Evolutionary conservation across 1,140 invertebrate genomes (phyloP), one percentile per base, ranked within the genome.

Genomic region (Leptopilina clavipes): DNA sequence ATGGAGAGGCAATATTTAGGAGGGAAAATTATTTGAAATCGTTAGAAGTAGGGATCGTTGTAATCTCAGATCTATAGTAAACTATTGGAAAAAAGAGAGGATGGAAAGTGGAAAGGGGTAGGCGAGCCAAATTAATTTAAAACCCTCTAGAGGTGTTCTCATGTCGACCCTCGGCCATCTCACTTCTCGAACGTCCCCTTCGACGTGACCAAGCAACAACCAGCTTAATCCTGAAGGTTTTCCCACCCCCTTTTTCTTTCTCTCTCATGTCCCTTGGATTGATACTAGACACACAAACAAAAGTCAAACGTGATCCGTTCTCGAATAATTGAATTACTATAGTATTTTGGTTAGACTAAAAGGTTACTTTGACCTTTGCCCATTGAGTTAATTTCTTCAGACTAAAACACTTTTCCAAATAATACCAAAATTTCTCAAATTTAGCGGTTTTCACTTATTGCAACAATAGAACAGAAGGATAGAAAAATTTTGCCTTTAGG

Each of bases 161-260:
- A 22, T 22, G 54, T 59, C 54, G 54, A 59, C 54, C 54, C 54
- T 37, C 59, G 59, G 5, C 59, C 59, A 37, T 65, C 59, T 65
- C 59, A 31, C 25, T 31, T 65, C 12, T 65, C 59, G 14, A 37
- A 31, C 14, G 14, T 65, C 25, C 25, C 3, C 59, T 65, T 65
- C 25, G 59, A 65, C 59, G 59, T 65, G 59, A 65, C 59, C 59
- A 31, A 65, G 59, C 59, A 65, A 65, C 59, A 31, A 65, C 59
- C 22, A 65, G 59, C 59, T 65, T 65, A 65, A 65, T 65, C 59
- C 19, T 65, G 25, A 65, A 65, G 12, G 10, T 65, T 65, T 12
- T 37, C 14, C 25, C 59, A n/a, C 59, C 22, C n/a, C n/a, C n/a
- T n/a, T n/a, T n/a, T 31, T 22, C 11, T 65, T 11, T 65, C 14